Percentiles rank a stretch among this genome's conserved stretches.
Conservation (phyloP, 2,797 vertebrate species). For the Pteropus rufus region DNA sequence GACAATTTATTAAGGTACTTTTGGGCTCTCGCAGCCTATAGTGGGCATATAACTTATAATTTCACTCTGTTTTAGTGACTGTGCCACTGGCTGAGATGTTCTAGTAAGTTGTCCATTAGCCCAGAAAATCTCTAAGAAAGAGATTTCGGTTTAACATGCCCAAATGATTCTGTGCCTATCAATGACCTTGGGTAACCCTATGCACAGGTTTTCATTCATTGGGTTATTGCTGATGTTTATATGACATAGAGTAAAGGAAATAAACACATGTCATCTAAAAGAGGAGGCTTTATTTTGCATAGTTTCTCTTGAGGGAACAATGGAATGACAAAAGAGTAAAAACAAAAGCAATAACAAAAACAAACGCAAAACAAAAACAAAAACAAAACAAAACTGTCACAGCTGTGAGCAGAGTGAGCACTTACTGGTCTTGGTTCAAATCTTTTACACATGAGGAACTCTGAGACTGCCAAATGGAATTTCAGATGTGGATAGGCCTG, state of each 20-base stretch:
- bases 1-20: neutral
- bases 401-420: neutral
- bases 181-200: neutral
- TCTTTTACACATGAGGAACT: neutral
- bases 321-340: neutral
- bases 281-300: neutral
- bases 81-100: neutral
- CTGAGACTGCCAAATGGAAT: neutral
- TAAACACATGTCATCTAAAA: neutral
- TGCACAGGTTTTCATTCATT: neutral
- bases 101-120: neutral
- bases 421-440: neutral
- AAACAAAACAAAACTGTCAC: neutral
- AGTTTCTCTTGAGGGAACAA: neutral
- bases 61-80: neutral
- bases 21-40: neutral
- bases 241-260: neutral
- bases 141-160: neutral
- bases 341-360: neutral
- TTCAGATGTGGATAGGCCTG: neutral
- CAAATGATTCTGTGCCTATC: neutral
- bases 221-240: neutral
- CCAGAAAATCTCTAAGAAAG: neutral
- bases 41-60: neutral
- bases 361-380: no score